These are phyloP conservation scores for Aldrovandia affinis DNA, from an alignment of 2,797 vertebrate genomes.

Conservation along the genomic window DNA sequence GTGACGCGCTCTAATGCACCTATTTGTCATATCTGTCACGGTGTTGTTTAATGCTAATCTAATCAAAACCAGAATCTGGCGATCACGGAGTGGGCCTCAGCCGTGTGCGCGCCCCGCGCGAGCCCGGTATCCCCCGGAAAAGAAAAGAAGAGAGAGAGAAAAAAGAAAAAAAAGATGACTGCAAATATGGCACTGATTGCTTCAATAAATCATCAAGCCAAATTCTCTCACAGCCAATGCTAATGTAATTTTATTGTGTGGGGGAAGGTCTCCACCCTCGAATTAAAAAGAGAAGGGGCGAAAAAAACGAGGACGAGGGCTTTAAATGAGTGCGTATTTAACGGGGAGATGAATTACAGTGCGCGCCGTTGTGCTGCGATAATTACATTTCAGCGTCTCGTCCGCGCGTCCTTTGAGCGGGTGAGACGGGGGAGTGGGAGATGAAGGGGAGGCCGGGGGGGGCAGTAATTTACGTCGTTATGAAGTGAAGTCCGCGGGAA, in stretches of 20 bases:
- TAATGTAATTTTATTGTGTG: conserved; percentile 83
- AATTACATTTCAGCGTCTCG: conserved; percentile 81
- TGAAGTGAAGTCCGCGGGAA: not conserved
- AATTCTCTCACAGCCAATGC: conserved; percentile 81
- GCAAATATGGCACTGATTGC: conserved; percentile 75
- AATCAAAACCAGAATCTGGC: conserved; percentile 82
- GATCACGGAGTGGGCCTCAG: conserved; percentile 61
- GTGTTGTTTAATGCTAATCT: conserved; percentile 90
- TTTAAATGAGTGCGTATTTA: conserved; percentile 23
- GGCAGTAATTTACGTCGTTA: conserved; percentile 16
- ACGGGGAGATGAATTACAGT: conserved; percentile 55
- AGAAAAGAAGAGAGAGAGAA: conserved; percentile 37
- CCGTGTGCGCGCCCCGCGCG: not conserved
- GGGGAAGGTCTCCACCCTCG: conserved; percentile 27
- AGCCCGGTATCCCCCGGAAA: conserved; percentile 15
- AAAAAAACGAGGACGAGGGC: conserved; percentile 8
- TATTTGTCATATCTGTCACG: conserved; percentile 92
- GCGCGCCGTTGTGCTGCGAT: conserved; percentile 74
- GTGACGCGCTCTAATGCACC: conserved; percentile 85
- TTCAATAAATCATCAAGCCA: conserved; percentile 82
- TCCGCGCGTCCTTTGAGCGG: conserved; percentile 82
- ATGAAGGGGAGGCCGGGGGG: conserved; percentile 33
- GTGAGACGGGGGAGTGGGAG: conserved; percentile 61
- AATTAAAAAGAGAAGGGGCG: conserved; percentile 33
- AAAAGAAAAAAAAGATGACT: conserved; percentile 50